phyloP scores from a whole-genome alignment of 2,888 invertebrate genomes.

The Tetramorium bicarinatum region DNA sequence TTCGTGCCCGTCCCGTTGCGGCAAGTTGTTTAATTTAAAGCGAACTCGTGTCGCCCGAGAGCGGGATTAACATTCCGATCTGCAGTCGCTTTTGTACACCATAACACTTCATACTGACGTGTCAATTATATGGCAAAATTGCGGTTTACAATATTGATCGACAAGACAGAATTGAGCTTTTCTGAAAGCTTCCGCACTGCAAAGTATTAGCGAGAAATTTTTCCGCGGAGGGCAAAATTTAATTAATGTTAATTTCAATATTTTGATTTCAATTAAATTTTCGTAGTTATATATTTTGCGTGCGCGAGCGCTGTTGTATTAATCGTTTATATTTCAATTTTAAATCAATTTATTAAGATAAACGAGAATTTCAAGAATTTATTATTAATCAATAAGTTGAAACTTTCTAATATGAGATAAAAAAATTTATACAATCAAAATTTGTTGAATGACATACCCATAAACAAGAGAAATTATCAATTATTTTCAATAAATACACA shows the following conservation, averaged over 20 bases:
- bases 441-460: neutral
- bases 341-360: neutral
- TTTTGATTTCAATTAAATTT: neutral
- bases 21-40: conserved; percentile 50
- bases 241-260: neutral
- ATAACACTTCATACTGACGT: conserved; percentile 22
- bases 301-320: neutral
- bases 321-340: neutral
- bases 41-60: conserved; percentile 12
- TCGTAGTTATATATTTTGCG: neutral
- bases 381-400: neutral
- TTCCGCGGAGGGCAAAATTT: neutral
- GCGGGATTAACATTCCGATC: conserved; percentile 45
- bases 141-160: conserved; percentile 11
- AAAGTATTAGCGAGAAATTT: neutral
- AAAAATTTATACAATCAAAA: neutral
- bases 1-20: conserved; percentile 40
- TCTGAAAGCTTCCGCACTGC: neutral
- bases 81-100: conserved; percentile 20
- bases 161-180: neutral
- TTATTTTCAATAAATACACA: neutral
- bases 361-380: neutral
- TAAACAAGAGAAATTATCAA: neutral
- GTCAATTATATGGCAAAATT: conserved; percentile 38
- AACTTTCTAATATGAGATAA: neutral